phyloP scores from a whole-genome alignment of 2,113 vertebrate genomes.

The Ellobius talpinus region DNA sequence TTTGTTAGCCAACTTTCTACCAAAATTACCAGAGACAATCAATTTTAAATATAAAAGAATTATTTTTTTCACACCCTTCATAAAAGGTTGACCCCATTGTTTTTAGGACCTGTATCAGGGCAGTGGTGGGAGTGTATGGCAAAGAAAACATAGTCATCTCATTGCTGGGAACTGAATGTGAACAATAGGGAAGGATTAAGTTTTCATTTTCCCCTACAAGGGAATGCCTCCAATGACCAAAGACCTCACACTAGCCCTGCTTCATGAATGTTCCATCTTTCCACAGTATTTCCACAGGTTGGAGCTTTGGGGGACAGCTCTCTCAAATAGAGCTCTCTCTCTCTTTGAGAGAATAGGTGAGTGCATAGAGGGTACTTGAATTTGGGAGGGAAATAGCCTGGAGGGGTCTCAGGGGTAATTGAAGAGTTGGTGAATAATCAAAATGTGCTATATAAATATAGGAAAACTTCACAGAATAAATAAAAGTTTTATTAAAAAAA shows the following conservation, averaged over 20 bases:
- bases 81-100: not conserved
- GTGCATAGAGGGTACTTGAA: not conserved
- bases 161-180: not conserved
- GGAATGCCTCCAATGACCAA: not conserved
- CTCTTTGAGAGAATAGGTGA: not conserved
- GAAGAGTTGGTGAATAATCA: not conserved
- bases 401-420: fast-evolving
- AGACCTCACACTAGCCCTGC: not conserved
- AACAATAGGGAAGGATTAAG: not conserved
- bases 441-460: not conserved
- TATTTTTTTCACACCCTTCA: not conserved
- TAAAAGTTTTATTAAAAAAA: not conserved
- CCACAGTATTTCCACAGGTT: not conserved
- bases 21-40: not conserved
- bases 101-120: not conserved
- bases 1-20: not conserved
- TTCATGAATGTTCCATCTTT: not conserved
- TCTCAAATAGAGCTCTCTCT: not conserved
- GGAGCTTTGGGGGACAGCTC: not conserved
- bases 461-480: not conserved
- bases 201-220: not conserved
- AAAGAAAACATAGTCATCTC: not conserved
- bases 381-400: not conserved
- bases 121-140: not conserved
- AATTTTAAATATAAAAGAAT: not conserved